Percentiles rank a stretch among this genome's conserved stretches.
These are phyloP conservation scores for Diarsia mendica DNA, from an alignment of 2,888 invertebrate genomes.

Conservation along the genomic window DNA sequence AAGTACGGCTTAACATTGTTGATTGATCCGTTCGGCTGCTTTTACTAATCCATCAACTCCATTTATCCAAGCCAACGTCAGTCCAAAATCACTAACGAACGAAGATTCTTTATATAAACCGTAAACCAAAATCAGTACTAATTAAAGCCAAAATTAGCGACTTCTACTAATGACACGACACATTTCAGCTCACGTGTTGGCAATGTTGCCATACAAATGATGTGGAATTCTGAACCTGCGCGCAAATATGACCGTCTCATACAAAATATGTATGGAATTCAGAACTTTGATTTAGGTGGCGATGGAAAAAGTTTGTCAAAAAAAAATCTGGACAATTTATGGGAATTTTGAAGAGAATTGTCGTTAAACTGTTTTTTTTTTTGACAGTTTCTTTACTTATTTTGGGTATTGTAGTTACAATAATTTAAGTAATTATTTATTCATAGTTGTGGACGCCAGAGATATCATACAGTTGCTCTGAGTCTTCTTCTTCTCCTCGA, in stretches of 20 bases:
- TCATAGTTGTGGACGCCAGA: neutral
- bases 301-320: conserved; percentile 29
- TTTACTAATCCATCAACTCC: too few species aligned
- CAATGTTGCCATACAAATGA: conserved; percentile 76
- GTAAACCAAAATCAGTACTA: conserved; percentile 28
- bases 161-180: conserved; percentile 54
- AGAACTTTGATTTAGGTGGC: conserved; percentile 79
- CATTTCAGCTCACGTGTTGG: conserved; percentile 51
- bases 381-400: neutral
- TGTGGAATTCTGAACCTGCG: conserved; percentile 76
- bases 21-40: neutral
- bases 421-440: too few species aligned
- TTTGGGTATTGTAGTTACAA: neutral
- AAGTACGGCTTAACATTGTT: neutral
- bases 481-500: too few species aligned
- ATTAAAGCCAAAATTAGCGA: conserved; percentile 58
- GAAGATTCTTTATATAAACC: conserved; percentile 16
- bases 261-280: conserved; percentile 73
- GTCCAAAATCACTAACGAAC: neutral
- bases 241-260: conserved; percentile 75
- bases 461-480: neutral
- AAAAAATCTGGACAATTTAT: conserved; percentile 27
- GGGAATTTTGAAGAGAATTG: conserved; percentile 6
- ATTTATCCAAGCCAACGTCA: too few species aligned
- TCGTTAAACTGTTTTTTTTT: neutral